These are phyloP conservation scores for Hirundichthys speculiger DNA, from an alignment of 2,113 vertebrate genomes.

Conservation along the genomic window DNA sequence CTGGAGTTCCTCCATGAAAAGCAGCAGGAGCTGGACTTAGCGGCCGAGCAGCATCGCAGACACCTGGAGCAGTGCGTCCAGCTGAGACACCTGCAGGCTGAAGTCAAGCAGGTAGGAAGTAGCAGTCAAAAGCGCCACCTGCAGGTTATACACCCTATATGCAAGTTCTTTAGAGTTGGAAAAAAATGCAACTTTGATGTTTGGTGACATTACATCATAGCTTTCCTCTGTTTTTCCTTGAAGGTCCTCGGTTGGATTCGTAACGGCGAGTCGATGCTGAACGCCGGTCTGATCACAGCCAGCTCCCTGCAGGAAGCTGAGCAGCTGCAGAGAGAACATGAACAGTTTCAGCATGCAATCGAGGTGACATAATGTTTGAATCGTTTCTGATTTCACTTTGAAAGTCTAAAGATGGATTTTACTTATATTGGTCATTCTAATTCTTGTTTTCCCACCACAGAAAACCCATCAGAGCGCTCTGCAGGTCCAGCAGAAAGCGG, in stretches of 20 bases:
- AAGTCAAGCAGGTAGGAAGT: slow-evolving; percentile 94
- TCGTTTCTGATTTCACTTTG: too few species aligned
- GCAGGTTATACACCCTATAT: slow-evolving; percentile 61
- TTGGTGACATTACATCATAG: too few species aligned
- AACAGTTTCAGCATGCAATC: slow-evolving; percentile 98
- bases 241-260: slow-evolving; percentile 98
- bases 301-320: slow-evolving; percentile 97
- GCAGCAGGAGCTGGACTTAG: slow-evolving; percentile 94
- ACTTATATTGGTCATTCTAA: not conserved
- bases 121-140: slow-evolving; percentile 70
- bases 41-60: slow-evolving; percentile 93
- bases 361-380: slow-evolving; percentile 86
- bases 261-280: slow-evolving; percentile 98
- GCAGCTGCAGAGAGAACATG: slow-evolving; percentile 96
- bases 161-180: not conserved
- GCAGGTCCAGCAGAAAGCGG: slow-evolving; percentile 99
- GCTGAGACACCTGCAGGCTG: slow-evolving; percentile 95
- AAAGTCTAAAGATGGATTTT: not conserved
- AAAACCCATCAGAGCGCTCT: slow-evolving; percentile 98
- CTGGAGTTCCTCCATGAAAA: slow-evolving; percentile 98
- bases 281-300: slow-evolving; percentile 95
- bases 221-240: not conserved
- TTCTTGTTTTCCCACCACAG: slow-evolving; percentile 62
- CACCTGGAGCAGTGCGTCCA: slow-evolving; percentile 98
- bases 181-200: not conserved